These are phyloP conservation scores for Neomicropteryx cornuta DNA, from an alignment of 1,140 invertebrate species.

Conservation along the genomic window DNA sequence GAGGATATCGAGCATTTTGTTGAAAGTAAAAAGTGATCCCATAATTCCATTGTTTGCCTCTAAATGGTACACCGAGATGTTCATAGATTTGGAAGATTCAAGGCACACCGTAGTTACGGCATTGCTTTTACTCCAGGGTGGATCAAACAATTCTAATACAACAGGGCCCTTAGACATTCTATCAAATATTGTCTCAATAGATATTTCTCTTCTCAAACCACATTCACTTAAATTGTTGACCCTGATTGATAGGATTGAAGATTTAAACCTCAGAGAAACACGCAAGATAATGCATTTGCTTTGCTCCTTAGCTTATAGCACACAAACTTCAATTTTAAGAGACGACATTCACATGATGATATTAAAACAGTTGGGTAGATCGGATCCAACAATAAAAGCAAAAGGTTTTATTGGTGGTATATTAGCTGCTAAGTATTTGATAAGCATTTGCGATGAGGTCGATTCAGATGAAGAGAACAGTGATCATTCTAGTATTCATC, in stretches of 20 bases:
- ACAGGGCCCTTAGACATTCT: conserved; percentile 27
- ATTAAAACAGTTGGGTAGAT: conserved; percentile 32
- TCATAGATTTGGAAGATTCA: conserved; percentile 26
- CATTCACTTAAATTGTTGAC: conserved; percentile 34
- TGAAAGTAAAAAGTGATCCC: conserved; percentile 25
- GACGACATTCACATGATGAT: conserved; percentile 38
- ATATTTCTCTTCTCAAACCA: conserved; percentile 28
- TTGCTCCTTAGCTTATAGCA: conserved; percentile 31
- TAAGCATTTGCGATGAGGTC: conserved; percentile 17
- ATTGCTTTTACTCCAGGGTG: conserved; percentile 26
- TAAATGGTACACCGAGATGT: conserved; percentile 29
- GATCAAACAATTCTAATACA: conserved; percentile 27
- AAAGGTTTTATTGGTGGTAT: conserved; percentile 34
- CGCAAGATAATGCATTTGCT: conserved; percentile 34
- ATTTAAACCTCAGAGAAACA: conserved; percentile 27
- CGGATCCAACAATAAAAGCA: conserved; percentile 27
- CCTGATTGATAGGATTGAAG: conserved; percentile 30
- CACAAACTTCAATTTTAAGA: conserved; percentile 30
- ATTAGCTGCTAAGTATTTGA: conserved; percentile 35
- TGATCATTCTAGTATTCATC: conserved; percentile 21
- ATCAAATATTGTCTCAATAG: conserved; percentile 27
- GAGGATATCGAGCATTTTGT: conserved; percentile 24
- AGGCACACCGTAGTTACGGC: conserved; percentile 23
- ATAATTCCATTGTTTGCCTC: conserved; percentile 27
- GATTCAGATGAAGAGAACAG: conserved; percentile 18